Evolutionary conservation across 2,888 invertebrate genomes (phyloP), one percentile per base, ranked within the genome.

Genomic region (Lydus trimaculatus): DNA sequence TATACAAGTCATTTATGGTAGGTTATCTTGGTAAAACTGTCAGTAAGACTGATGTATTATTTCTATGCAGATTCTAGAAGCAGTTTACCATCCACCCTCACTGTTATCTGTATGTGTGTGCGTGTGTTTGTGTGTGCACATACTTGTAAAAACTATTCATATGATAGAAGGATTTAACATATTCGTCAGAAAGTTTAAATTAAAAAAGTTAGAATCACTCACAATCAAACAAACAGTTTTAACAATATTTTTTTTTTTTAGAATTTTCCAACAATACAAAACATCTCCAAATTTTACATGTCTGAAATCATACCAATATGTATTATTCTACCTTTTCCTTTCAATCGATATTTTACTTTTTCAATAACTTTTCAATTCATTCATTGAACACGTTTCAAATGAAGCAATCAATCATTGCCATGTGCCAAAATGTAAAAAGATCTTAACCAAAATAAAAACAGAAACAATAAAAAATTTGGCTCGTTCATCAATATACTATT

Each of bases 41-140:
- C 69, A 69, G 66, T 69, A 65, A 66, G 61, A 64, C 64, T 70
- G 66, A 70, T 70, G 64, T 70, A 70, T 70, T 70, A 70, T 70
- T 48, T 70, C 66, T 64, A 66, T 70, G 64, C 70, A 70, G 70
- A 70, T 64, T 64, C 15, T 28, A 33, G 28, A 28, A 31, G 11
- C 23, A 25, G 25, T 52, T 25, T 25, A 52, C 13, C 43, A 9
- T n/a, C 17, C 43, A 43, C 17, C 8, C 2, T 36, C 2, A 15
- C n/a, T n/a, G n/a, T n/a, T n/a, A n/a, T n/a, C n/a, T n/a, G n/a
- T n/a, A n/a, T n/a, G n/a, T n/a, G n/a, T n/a, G 2, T 28, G 28
- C 4, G 4, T 28, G 28, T 28, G 2, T 17, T 3, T 48, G 20
- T 52, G 23, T 23, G 13, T 52, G 25, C 25, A 13, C 13, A 23